These are phyloP conservation scores for Dolomedes plantarius DNA, from an alignment of 2,888 invertebrate genomes.

Conservation along the genomic window DNA sequence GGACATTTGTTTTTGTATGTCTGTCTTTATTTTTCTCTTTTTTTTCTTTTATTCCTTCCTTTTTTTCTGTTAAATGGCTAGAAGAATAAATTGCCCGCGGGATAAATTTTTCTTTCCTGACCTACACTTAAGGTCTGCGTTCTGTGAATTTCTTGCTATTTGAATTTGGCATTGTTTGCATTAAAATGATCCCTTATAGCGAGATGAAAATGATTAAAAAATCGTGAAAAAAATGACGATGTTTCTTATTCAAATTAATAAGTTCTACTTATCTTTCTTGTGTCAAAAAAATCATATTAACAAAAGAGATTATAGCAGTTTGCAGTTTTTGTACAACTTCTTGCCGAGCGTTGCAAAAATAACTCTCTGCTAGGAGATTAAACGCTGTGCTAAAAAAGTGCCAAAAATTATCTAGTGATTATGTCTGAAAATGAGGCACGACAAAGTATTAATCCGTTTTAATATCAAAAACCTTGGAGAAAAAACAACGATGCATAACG, in stretches of 20 bases:
- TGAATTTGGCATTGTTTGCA: constrained; percentile 38
- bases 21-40: too few relatives aligned
- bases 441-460: constrained; percentile 70
- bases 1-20: too few relatives aligned
- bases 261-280: constrained; percentile 45
- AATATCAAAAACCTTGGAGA: constrained; percentile 65
- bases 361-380: constrained; percentile 62
- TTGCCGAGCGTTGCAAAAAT: constrained; percentile 57
- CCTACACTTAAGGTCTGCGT: not conserved
- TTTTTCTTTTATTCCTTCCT: too few relatives aligned
- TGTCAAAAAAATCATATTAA: constrained; percentile 60
- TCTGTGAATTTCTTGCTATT: not conserved
- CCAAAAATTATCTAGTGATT: constrained; percentile 70
- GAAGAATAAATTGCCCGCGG: not conserved
- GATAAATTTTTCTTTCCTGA: not conserved
- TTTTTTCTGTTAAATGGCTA: not conserved
- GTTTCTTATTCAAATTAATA: constrained; percentile 61
- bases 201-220: constrained; percentile 54
- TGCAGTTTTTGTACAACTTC: constrained; percentile 62
- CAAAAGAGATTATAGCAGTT: constrained; percentile 67
- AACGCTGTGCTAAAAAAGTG: constrained; percentile 52
- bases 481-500: constrained; percentile 54
- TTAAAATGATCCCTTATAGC: constrained; percentile 47
- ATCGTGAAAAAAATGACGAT: constrained; percentile 22
- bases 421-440: constrained; percentile 64